Evolutionary conservation across 2,113 vertebrate genomes (phyloP).

Genomic region (Pantherophis guttatus): DNA sequence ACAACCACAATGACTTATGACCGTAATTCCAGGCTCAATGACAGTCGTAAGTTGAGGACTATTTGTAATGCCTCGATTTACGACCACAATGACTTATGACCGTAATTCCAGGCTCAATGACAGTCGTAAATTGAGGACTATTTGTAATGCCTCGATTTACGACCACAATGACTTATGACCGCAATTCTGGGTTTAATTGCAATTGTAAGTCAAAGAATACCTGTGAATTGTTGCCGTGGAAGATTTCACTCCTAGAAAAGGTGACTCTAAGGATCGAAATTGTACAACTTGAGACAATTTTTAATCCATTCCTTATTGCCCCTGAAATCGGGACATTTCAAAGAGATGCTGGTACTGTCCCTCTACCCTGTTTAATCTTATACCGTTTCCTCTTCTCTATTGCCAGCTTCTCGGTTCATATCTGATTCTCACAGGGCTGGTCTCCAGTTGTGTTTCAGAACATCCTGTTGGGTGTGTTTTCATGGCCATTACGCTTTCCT

Average conservation of each 20-base stretch:
- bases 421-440: background rate
- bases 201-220: too few species aligned
- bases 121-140: too few species aligned
- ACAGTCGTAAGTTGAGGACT: too few species aligned
- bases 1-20: too few species aligned
- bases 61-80: too few species aligned
- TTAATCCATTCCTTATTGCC: background rate
- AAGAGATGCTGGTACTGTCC: background rate
- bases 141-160: too few species aligned
- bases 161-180: too few species aligned
- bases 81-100: too few species aligned
- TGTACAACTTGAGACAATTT: background rate
- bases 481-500: background rate
- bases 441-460: background rate
- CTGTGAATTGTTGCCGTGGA: background rate
- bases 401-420: background rate
- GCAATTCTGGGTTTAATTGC: too few species aligned
- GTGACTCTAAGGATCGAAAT: background rate
- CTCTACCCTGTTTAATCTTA: background rate
- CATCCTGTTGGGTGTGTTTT: background rate
- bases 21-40: too few species aligned
- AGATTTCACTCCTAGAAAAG: background rate
- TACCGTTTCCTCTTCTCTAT: conserved; percentile 10
- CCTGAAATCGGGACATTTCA: background rate
- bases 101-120: too few species aligned